Conservation (phyloP, 2,113 vertebrate species). For the Tetrax tetrax region DNA sequence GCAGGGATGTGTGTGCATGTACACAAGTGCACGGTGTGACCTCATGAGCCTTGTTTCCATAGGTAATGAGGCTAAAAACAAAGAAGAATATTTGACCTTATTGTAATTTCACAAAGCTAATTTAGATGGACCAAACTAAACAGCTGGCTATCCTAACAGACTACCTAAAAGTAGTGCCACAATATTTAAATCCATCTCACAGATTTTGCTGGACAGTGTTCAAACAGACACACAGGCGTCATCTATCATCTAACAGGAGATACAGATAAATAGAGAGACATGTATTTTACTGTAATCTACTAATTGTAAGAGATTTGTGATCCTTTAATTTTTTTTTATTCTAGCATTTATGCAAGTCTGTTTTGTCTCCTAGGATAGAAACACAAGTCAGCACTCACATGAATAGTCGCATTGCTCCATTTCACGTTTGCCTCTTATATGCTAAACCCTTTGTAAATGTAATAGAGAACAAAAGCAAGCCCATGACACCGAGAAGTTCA, state of each 20-base stretch:
- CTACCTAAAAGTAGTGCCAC: background rate
- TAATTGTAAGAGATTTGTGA: background rate
- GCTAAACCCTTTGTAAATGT: background rate
- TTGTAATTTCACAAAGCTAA: background rate
- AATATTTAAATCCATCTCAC: background rate
- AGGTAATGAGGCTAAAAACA: background rate
- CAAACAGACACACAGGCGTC: background rate
- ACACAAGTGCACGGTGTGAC: accelerated
- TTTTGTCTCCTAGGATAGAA: background rate
- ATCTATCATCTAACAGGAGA: background rate
- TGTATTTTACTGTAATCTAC: background rate
- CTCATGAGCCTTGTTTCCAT: background rate
- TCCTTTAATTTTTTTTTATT: background rate
- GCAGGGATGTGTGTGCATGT: background rate
- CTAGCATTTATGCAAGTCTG: background rate
- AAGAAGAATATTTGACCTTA: background rate
- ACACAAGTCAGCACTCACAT: background rate
- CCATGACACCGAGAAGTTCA: background rate
- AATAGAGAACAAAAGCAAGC: background rate
- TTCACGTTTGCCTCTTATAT: background rate
- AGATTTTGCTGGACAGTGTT: background rate
- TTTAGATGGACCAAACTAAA: background rate
- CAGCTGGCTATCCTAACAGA: background rate
- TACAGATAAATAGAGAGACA: background rate
- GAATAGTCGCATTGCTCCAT: background rate